Base-by-base conservation (phyloP, 2,888 invertebrate genomes). In the Druceiella hillmani region DNA sequence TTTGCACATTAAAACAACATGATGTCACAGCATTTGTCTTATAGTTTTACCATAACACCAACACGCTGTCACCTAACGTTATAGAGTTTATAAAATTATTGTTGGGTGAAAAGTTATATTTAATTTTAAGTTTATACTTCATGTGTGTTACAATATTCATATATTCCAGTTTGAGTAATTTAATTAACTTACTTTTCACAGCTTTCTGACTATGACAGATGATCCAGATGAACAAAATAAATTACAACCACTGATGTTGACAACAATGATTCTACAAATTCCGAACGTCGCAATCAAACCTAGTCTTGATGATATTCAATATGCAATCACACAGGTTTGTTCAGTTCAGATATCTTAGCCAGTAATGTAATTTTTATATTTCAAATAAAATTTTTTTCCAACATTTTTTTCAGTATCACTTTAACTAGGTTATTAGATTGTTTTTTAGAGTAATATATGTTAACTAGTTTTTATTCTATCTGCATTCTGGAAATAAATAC, bases 241-340 rank as follows among this genome's bases (percentile, higher is more conserved):
- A 48, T 49, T 69, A 7, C 60, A 55, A 15, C 77, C 81, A 1
- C 59, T 86, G 9, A 74, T 85, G 66, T 59, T 73, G 41, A 76
- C 80, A 1, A 61, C 72, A 46, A 78, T 83, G 70, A 67, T 76
- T 45, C 58, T 83, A 31, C 73, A 76, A 64, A 82, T 82, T 55
- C 83, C 83, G 0, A 66, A 69, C 33, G 75, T 81, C 38, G 56
- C 67, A 14, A 75, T 83, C 36, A 69, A 66, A 41, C 83, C 83
- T 0, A 68, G 70, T 2, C 57, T 87, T 40, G 86, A 87, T 46
- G 83, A 84, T 49, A 78, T 87, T 46, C 86, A 87, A 52, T 65
- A 66, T 40, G 64, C 75, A 22, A 82, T 87, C 60, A 69, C 75
- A 6, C 74, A 75, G 60, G 78, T 81, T 46, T 63, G 9, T 35